A percentile compares a stretch with the other conserved stretches of the same genome.
Conservation (phyloP, 92 coral and sea anemone species). For the Anthopleura xanthogrammica region DNA sequence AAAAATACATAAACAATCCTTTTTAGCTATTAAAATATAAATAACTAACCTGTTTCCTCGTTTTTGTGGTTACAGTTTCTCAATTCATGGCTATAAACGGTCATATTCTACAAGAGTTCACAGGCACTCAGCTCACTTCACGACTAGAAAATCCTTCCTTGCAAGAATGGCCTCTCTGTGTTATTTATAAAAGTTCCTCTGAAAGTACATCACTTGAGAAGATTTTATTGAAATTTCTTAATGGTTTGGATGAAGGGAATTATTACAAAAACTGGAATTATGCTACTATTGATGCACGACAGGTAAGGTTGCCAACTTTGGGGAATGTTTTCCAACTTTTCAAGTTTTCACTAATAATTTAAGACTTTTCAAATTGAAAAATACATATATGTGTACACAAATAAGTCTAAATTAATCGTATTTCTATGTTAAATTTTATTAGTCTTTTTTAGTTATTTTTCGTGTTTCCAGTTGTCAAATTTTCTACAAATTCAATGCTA, state of each 20-base stretch:
- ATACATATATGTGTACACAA: too few relatives aligned
- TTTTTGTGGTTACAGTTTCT: background rate
- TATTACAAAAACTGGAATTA: conserved; percentile 55
- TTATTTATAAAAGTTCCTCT: conserved; percentile 15
- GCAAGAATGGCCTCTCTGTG: conserved; percentile 15
- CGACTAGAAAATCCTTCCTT: conserved; percentile 54
- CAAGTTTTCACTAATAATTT: too few relatives aligned
- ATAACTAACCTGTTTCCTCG: background rate
- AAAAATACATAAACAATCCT: background rate
- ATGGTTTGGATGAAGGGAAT: conserved; percentile 9
- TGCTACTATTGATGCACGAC: conserved; percentile 43
- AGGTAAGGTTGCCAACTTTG: conserved; percentile 29
- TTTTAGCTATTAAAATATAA: background rate
- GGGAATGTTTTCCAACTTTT: too few relatives aligned
- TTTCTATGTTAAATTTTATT: background rate
- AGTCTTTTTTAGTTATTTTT: background rate
- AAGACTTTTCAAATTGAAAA: too few relatives aligned
- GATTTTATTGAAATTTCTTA: conserved; percentile 22
- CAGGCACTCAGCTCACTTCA: conserved; percentile 46
- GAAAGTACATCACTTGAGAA: conserved; percentile 43
- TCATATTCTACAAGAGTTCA: conserved; percentile 26
- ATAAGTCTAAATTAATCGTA: too few relatives aligned
- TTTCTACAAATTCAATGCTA: too few relatives aligned
- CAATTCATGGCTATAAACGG: conserved; percentile 13
- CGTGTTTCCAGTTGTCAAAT: too few relatives aligned